Conservation (phyloP, 2,888 invertebrate species). For the Rotaria sp. region DNA sequence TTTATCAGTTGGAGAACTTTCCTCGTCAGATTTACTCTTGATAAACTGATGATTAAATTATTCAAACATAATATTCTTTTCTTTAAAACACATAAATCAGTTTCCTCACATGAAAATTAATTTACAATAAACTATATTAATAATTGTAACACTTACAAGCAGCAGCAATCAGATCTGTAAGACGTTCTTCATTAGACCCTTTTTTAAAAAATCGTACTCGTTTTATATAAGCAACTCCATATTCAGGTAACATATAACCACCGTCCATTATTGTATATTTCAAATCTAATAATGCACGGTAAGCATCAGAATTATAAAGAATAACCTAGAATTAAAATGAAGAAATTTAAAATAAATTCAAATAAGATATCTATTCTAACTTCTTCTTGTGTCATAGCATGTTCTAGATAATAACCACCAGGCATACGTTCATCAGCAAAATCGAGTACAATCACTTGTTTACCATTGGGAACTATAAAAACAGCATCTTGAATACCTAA, state of each 20-base stretch:
- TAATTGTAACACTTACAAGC: background rate
- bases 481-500: background rate
- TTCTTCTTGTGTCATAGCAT: background rate
- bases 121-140: too few species aligned
- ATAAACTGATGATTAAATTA: too few species aligned
- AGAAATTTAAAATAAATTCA: background rate
- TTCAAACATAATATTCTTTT: too few species aligned
- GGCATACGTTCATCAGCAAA: constrained; percentile 29
- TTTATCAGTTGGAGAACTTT: too few species aligned
- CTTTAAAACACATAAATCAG: too few species aligned
- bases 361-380: background rate
- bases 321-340: background rate
- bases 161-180: constrained; percentile 1
- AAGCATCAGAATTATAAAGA: constrained; percentile 13
- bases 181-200: background rate
- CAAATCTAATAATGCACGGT: background rate
- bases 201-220: background rate
- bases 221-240: constrained; percentile 7
- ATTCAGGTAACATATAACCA: constrained; percentile 19
- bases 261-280: constrained; percentile 13
- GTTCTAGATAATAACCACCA: background rate
- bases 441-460: constrained; percentile 21
- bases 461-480: background rate
- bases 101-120: too few species aligned
- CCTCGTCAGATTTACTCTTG: too few species aligned